phyloP scores from a whole-genome alignment of 2,888 invertebrate genomes.

The Operophtera brumata region DNA sequence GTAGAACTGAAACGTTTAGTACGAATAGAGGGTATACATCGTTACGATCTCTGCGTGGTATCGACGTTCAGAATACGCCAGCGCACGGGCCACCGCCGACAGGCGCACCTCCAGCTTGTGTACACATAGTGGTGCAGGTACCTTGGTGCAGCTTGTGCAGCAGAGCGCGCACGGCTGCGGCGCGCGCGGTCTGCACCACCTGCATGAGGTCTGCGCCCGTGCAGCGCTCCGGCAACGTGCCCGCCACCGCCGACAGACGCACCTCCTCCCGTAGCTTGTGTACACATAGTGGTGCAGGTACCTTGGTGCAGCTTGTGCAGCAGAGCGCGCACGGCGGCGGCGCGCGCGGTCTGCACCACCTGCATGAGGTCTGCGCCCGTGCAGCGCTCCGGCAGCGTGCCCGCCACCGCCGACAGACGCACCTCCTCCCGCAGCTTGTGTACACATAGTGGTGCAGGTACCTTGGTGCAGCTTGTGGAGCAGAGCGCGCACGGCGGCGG shows the following conservation, averaged over 20 bases:
- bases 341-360: slow-evolving; percentile 61
- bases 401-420: slow-evolving; percentile 83
- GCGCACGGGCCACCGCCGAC: too few species aligned
- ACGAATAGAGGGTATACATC: too few species aligned
- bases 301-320: slow-evolving; percentile 56
- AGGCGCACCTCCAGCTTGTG: too few species aligned
- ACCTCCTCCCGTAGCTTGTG: too few species aligned
- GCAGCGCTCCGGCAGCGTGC: slow-evolving; percentile 85
- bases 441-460: slow-evolving; percentile 27
- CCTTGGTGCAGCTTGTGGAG: slow-evolving; percentile 56
- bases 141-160: slow-evolving; percentile 56
- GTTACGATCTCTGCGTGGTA: too few species aligned
- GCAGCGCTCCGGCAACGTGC: too few species aligned
- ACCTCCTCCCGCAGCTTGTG: slow-evolving; percentile 62
- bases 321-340: slow-evolving; percentile 60
- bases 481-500: slow-evolving; percentile 60
- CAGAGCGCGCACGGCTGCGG: slow-evolving; percentile 60
- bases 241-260: too few species aligned
- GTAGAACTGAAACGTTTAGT: too few species aligned
- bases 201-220: slow-evolving; percentile 93
- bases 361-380: slow-evolving; percentile 93
- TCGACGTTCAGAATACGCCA: too few species aligned
- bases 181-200: slow-evolving; percentile 61
- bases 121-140: slow-evolving; percentile 31
- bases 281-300: slow-evolving; percentile 31